phyloP scores from a whole-genome alignment of 2,888 invertebrate species.

The Philhelius pedissequus region DNA sequence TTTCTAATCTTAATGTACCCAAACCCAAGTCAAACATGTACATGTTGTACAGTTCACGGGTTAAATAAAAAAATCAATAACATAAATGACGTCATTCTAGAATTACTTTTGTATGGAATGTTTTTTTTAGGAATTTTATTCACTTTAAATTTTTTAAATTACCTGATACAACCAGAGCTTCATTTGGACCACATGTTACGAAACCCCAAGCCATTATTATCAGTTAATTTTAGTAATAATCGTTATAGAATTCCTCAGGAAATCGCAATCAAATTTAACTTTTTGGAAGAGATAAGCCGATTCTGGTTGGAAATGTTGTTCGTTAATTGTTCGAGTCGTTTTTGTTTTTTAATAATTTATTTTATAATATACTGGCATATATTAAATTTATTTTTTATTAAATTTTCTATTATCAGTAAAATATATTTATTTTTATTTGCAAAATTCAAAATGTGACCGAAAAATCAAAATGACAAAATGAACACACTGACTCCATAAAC shows the following conservation, averaged over 20 bases:
- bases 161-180: constrained; percentile 97
- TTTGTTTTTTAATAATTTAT: neutral
- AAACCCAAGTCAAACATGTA: too few relatives aligned
- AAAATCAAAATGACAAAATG: too few relatives aligned
- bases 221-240: neutral
- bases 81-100: constrained; percentile 31
- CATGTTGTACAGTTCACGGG: too few relatives aligned
- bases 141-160: constrained; percentile 71
- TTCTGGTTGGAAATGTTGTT: neutral
- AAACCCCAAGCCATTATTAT: constrained; percentile 89
- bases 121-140: neutral
- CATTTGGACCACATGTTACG: constrained; percentile 96
- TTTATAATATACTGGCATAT: neutral
- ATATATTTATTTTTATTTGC: neutral
- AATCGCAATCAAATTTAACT: neutral
- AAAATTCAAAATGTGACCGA: too few relatives aligned
- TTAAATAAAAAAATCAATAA: constrained; percentile 54
- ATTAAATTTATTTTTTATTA: neutral
- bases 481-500: too few relatives aligned
- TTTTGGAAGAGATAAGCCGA: neutral
- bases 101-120: neutral
- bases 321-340: neutral
- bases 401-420: neutral
- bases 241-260: neutral
- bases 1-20: too few relatives aligned